phyloP scores from a whole-genome alignment of 2,797 vertebrate genomes.

The Parotocinclus haroldoi region DNA sequence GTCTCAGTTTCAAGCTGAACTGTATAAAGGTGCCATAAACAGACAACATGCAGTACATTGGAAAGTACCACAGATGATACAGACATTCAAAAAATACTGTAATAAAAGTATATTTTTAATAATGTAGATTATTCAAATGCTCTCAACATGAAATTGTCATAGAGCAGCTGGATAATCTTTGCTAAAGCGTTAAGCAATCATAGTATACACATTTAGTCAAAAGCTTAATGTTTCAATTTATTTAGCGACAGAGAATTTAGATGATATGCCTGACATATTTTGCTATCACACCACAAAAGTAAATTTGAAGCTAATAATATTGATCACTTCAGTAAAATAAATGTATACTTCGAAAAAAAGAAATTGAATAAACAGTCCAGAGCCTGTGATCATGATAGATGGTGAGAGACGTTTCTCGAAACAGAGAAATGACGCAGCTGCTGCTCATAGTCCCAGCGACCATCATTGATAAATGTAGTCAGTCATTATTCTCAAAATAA shows the following conservation, averaged over 20 bases:
- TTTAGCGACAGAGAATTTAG: constrained; percentile 61
- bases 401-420: constrained; percentile 26
- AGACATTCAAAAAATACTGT: no score
- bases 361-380: constrained; percentile 52
- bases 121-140: no score
- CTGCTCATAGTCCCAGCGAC: constrained; percentile 50
- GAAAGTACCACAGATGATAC: no score
- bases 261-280: constrained; percentile 60
- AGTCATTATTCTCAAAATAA: constrained; percentile 16
- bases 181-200: no score
- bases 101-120: no score
- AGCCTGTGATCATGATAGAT: constrained; percentile 55
- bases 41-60: no score
- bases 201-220: no score
- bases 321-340: constrained; percentile 55
- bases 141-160: no score
- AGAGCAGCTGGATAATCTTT: no score
- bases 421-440: constrained; percentile 35
- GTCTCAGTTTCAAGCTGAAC: no score
- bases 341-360: constrained; percentile 51
- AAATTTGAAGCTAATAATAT: constrained; percentile 59
- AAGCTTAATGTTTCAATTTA: constrained; percentile 35
- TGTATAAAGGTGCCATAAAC: no score
- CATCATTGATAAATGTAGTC: constrained; percentile 53
- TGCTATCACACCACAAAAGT: constrained; percentile 57